These are phyloP conservation scores for Paracentrotus lividus DNA, from an alignment of 53 echinoderm and acorn worm species.

Conservation along the genomic window DNA sequence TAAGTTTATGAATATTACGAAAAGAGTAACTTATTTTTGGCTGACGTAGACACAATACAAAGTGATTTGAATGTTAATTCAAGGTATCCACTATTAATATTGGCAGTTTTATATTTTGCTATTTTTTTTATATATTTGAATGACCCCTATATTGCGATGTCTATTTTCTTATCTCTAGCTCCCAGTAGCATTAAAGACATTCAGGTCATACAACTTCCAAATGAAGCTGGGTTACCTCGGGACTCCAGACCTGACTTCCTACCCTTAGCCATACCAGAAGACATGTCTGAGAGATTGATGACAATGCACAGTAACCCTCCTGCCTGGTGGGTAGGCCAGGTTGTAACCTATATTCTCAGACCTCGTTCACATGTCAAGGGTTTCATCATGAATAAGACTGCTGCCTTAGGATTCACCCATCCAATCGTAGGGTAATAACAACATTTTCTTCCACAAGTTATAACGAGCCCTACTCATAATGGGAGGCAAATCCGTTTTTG, in stretches of 20 bases:
- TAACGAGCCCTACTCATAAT: too few relatives aligned
- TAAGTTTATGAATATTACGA: too few relatives aligned
- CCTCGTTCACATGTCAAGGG: slow-evolving; percentile 71
- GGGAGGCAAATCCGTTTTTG: too few relatives aligned
- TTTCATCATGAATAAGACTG: slow-evolving; percentile 55
- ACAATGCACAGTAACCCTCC: slow-evolving; percentile 74
- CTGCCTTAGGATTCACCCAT: background rate
- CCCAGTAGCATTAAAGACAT: slow-evolving; percentile 34
- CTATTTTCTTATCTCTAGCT: background rate
- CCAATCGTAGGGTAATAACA: slow-evolving; percentile 29
- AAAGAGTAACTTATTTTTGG: too few relatives aligned
- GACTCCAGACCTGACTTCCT: slow-evolving; percentile 76
- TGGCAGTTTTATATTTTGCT: too few relatives aligned
- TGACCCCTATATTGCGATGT: too few relatives aligned
- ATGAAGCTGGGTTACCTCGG: slow-evolving; percentile 69
- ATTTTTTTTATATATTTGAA: too few relatives aligned
- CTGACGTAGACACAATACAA: too few relatives aligned
- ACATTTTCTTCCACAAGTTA: too few relatives aligned
- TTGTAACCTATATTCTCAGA: slow-evolving; percentile 76
- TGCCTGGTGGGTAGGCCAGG: slow-evolving; percentile 86
- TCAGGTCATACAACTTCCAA: slow-evolving; percentile 80
- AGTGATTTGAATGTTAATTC: too few relatives aligned
- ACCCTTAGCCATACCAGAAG: slow-evolving; percentile 80
- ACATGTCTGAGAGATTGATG: slow-evolving; percentile 69
- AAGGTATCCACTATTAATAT: too few relatives aligned